These are phyloP conservation scores for Papilio glaucus DNA, from an alignment of 1,140 invertebrate species.

Conservation along the genomic window DNA sequence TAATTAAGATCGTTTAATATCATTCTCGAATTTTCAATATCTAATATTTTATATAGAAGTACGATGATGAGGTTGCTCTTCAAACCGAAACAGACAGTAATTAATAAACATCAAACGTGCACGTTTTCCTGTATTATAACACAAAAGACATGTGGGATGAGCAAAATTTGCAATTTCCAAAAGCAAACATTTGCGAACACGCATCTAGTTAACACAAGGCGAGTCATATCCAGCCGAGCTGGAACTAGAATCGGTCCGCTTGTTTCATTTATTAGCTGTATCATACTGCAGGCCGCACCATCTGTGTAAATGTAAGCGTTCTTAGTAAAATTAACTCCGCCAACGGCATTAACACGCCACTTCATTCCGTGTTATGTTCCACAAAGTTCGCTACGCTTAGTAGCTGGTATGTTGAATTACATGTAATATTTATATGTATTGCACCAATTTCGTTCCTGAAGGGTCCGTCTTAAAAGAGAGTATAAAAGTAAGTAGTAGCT, in stretches of 20 bases:
- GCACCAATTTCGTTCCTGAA: no score
- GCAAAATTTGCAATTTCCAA: not conserved
- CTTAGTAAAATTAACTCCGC: conserved; percentile 41
- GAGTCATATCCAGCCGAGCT: not conserved
- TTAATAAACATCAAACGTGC: not conserved
- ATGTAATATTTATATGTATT: no score
- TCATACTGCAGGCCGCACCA: not conserved
- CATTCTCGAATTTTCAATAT: no score
- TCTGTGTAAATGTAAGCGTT: not conserved
- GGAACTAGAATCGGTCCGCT: not conserved
- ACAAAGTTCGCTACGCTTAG: conserved; percentile 20
- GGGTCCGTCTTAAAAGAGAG: no score
- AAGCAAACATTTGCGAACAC: conserved; percentile 5
- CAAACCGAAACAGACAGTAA: no score
- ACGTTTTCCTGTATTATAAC: not conserved
- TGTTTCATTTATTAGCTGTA: not conserved
- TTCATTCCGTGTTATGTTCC: conserved; percentile 41
- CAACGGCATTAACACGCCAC: conserved; percentile 41
- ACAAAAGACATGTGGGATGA: not conserved
- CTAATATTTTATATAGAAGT: no score
- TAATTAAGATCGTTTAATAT: no score
- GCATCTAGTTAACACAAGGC: not conserved
- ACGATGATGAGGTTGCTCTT: no score
- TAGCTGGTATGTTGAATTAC: not conserved
- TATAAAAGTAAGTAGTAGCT: no score